These are phyloP conservation scores for Dolichotis patagonum DNA, from an alignment of 2,113 vertebrate species.

Conservation along the genomic window DNA sequence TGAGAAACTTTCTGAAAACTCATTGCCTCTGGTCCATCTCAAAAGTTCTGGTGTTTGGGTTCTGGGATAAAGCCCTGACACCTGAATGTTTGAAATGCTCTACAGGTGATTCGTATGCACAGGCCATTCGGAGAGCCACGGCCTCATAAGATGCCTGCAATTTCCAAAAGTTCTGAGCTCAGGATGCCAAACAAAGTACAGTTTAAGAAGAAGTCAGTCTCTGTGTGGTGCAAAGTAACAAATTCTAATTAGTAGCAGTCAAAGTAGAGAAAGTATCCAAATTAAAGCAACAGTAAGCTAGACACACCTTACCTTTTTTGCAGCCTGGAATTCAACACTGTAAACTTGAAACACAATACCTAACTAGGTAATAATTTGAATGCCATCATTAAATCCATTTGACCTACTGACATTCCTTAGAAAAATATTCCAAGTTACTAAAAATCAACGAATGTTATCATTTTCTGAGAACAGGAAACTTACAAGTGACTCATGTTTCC, in stretches of 20 bases:
- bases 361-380: conserved; percentile 28
- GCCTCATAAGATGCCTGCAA: neutral
- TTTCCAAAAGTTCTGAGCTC: neutral
- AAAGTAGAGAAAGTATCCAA: neutral
- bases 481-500: conserved; percentile 55
- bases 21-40: neutral
- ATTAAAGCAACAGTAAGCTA: neutral
- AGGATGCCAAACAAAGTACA: neutral
- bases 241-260: neutral
- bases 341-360: conserved; percentile 27
- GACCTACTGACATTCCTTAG: conserved; percentile 32
- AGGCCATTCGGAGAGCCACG: neutral
- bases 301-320: conserved; percentile 13
- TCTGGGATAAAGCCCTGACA: neutral
- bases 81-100: neutral
- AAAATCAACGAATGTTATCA: conserved; percentile 25
- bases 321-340: neutral
- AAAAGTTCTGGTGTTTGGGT: neutral
- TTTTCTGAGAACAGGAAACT: conserved; percentile 57
- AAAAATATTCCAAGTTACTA: conserved; percentile 55
- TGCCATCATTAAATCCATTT: conserved; percentile 17
- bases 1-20: neutral
- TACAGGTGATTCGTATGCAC: neutral
- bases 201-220: neutral
- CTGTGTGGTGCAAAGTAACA: neutral